Conservation (phyloP, 2,113 vertebrate genomes). For the Notechis scutatus region DNA sequence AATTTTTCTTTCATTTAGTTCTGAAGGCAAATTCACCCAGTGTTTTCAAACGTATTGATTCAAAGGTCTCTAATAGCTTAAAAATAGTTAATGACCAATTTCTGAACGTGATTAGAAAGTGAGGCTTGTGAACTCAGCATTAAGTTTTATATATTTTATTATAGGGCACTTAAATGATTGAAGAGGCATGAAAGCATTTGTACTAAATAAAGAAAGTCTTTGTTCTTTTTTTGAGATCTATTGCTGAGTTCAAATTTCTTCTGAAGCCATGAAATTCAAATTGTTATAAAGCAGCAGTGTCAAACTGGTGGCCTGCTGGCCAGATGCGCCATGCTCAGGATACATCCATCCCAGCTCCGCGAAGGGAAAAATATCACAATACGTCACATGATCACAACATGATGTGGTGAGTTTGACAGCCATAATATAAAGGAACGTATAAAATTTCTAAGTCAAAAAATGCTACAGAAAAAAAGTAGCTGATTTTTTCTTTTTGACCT, state of each 20-base stretch:
- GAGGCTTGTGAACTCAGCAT: not conserved
- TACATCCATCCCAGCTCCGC: too few relatives aligned
- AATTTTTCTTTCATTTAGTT: not conserved
- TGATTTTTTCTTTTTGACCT: not conserved
- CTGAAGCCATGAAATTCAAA: not conserved
- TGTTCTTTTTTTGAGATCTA: constrained; percentile 24
- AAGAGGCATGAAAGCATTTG: not conserved
- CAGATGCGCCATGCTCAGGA: too few relatives aligned
- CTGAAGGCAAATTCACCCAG: not conserved
- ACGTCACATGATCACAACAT: too few relatives aligned
- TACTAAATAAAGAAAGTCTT: constrained; percentile 3
- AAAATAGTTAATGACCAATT: not conserved
- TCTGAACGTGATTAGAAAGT: not conserved
- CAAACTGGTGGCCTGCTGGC: too few relatives aligned
- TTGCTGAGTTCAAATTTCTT: constrained; percentile 11
- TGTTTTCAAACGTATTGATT: not conserved
- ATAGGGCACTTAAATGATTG: not conserved
- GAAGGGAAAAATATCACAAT: too few relatives aligned
- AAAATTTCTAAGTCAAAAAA: too few relatives aligned
- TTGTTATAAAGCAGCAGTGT: not conserved
- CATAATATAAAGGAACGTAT: not conserved
- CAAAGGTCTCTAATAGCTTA: not conserved
- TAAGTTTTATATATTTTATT: not conserved
- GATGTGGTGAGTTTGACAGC: too few relatives aligned
- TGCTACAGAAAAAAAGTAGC: not conserved